phyloP scores from a whole-genome alignment of 2,888 invertebrate species.

The Cantharis rustica region DNA sequence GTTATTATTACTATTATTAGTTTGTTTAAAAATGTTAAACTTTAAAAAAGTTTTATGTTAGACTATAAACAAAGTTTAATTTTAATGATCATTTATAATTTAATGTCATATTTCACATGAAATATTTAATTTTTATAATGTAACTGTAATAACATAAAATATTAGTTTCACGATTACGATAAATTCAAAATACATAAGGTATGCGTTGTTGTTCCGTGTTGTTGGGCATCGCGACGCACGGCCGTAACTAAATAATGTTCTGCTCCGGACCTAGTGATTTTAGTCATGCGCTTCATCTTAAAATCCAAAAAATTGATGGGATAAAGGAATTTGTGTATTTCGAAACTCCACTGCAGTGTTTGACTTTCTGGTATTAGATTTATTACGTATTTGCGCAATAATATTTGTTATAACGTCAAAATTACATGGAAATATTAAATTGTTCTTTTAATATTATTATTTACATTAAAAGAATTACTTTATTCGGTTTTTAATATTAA shows the following conservation, averaged over 20 bases:
- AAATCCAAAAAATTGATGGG: neutral
- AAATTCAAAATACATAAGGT: neutral
- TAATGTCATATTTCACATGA: neutral
- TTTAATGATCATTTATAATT: neutral
- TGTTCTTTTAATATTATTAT: too few relatives aligned
- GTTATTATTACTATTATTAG: neutral
- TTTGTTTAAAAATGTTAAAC: neutral
- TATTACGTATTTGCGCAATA: too few relatives aligned
- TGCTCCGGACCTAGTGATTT: conserved; percentile 10
- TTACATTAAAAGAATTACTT: too few relatives aligned
- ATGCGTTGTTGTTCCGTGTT: neutral
- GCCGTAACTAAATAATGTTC: conserved; percentile 17
- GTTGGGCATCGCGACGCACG: conserved; percentile 19
- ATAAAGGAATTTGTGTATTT: neutral
- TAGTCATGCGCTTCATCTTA: conserved; percentile 20
- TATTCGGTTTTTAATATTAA: too few relatives aligned
- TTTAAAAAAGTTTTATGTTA: neutral
- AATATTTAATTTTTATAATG: neutral
- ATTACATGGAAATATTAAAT: neutral
- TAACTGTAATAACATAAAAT: neutral
- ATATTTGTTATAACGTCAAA: neutral
- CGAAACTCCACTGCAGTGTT: neutral
- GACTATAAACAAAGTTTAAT: neutral
- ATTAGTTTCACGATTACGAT: neutral
- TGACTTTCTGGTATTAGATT: neutral